Evolutionary conservation across 1,140 invertebrate genomes (phyloP).

Genomic region (Drosophila tani): DNA sequence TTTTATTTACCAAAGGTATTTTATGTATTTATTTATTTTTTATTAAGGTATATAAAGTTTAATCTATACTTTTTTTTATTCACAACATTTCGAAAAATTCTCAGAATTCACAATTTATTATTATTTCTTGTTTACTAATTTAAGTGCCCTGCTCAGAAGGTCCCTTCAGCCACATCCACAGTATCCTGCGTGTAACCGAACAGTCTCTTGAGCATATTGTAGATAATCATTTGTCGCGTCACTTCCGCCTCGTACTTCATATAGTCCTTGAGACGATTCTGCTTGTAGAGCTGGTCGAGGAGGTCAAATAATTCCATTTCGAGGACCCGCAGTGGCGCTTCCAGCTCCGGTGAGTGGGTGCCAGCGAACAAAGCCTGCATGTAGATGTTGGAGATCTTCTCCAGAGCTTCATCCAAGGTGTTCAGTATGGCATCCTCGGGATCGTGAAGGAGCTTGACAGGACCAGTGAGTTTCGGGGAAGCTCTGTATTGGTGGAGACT

Average conservation of each 20-base stretch:
- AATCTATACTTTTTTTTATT: too few species aligned
- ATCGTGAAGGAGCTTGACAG: conserved; percentile 48
- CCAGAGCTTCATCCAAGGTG: conserved; percentile 57
- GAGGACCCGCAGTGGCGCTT: conserved; percentile 55
- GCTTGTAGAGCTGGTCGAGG: conserved; percentile 67
- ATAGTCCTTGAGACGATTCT: conserved; percentile 73
- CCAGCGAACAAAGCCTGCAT: conserved; percentile 74
- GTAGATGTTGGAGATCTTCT: conserved; percentile 71
- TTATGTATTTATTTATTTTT: too few species aligned
- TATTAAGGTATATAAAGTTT: too few species aligned
- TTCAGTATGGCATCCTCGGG: conserved; percentile 57
- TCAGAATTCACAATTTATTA: too few species aligned
- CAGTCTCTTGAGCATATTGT: conserved; percentile 77
- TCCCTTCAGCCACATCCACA: conserved; percentile 13
- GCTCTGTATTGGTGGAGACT: conserved; percentile 32
- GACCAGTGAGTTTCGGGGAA: conserved; percentile 58
- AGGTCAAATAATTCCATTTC: conserved; percentile 75
- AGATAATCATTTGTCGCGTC: conserved; percentile 81
- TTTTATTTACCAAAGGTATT: too few species aligned
- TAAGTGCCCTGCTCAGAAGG: conserved; percentile 6
- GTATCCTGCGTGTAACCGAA: conserved; percentile 70
- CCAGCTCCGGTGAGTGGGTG: conserved; percentile 70
- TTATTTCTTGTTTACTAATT: too few species aligned
- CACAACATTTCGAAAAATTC: too few species aligned
- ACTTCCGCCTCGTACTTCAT: conserved; percentile 81